Evolutionary conservation across 2,888 invertebrate species (phyloP).

Genomic region (Pristionchus arcanus): DNA sequence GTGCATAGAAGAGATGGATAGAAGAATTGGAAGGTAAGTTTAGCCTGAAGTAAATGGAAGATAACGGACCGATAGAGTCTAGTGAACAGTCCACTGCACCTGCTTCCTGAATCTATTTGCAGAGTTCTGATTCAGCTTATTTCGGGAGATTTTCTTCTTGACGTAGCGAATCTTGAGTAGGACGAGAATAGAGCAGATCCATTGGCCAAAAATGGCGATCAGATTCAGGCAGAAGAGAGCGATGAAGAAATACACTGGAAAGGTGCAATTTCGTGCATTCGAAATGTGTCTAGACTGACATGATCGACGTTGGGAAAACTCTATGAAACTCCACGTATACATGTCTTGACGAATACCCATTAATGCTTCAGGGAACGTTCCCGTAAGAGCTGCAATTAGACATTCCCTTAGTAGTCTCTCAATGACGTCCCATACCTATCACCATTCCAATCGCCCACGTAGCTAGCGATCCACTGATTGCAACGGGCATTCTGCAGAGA

Average conservation of each 20-base stretch:
- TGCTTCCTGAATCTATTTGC: conserved; percentile 77
- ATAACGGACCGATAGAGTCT: not conserved
- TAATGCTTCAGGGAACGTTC: conserved; percentile 70
- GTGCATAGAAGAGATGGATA: conserved; percentile 77
- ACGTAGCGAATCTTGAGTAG: conserved; percentile 72
- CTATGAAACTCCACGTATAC: conserved; percentile 71
- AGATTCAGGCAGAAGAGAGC: conserved; percentile 65
- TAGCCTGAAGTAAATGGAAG: conserved; percentile 63
- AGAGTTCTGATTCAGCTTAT: conserved; percentile 77
- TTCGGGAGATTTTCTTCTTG: conserved; percentile 74
- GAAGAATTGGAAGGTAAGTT: conserved; percentile 77
- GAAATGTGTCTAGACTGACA: conserved; percentile 30
- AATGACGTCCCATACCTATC: conserved; percentile 56
- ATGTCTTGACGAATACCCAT: conserved; percentile 70
- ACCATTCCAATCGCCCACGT: conserved; percentile 75
- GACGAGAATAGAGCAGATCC: conserved; percentile 74
- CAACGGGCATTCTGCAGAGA: conserved; percentile 72
- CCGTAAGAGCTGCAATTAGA: conserved; percentile 67
- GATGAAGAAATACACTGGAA: conserved; percentile 66
- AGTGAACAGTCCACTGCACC: conserved; percentile 58
- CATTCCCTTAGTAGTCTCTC: not conserved
- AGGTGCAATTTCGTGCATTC: not conserved
- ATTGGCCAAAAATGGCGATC: conserved; percentile 67
- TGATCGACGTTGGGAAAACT: conserved; percentile 54
- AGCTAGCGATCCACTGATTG: conserved; percentile 69